Conservation (phyloP, 2,797 vertebrate species). For the Malacoctenus gilli region DNA sequence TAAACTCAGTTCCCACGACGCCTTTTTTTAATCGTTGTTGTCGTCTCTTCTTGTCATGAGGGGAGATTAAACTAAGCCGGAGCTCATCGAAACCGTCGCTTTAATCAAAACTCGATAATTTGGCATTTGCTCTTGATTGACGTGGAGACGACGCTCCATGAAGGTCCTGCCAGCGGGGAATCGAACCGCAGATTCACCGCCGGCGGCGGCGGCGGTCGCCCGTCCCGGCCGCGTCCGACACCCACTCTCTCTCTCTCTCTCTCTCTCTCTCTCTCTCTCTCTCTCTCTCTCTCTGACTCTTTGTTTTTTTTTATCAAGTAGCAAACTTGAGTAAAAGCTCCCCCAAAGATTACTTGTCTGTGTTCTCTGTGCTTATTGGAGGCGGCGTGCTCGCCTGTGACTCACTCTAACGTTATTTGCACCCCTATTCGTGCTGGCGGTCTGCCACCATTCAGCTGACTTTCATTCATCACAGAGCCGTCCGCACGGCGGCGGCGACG, state of each 20-base stretch:
- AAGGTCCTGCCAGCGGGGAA: too few species aligned
- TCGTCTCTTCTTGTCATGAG: too few species aligned
- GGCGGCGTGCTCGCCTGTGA: slow-evolving; percentile 52
- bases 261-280: background rate
- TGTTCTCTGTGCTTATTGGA: slow-evolving; percentile 68
- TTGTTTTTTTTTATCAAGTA: slow-evolving; percentile 8
- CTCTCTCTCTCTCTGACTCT: background rate
- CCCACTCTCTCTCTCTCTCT: background rate
- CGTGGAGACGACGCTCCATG: too few species aligned
- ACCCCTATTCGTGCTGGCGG: slow-evolving; percentile 71
- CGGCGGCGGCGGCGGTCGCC: too few species aligned
- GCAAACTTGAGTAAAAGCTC: slow-evolving; percentile 42
- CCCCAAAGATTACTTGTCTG: slow-evolving; percentile 42
- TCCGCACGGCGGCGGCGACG: too few species aligned
- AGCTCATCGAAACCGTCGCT: too few species aligned
- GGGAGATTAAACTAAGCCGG: background rate
- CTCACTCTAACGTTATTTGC: slow-evolving; percentile 75
- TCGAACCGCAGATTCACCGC: too few species aligned
- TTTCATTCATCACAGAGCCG: slow-evolving; percentile 85
- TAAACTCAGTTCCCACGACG: too few species aligned
- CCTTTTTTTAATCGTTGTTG: too few species aligned
- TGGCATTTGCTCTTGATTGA: too few species aligned
- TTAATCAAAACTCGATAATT: too few species aligned
- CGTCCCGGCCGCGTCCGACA: too few species aligned
- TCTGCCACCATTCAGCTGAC: slow-evolving; percentile 79